Evolutionary conservation across 2,888 invertebrate genomes (phyloP).

Genomic region (Sycophila texana): DNA sequence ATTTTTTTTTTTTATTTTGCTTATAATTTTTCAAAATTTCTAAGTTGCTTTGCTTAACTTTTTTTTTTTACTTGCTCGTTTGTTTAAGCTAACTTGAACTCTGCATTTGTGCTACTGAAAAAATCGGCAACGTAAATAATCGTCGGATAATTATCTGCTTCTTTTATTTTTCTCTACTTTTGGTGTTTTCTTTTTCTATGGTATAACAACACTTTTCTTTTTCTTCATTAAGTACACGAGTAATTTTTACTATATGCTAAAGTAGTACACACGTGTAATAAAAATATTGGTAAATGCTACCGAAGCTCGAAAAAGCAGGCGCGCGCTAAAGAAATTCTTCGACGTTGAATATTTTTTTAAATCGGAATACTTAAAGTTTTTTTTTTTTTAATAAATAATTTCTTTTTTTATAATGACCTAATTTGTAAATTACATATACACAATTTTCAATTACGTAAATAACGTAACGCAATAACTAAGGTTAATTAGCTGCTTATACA

Average conservation of each 20-base stretch:
- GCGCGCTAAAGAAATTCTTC: slow-evolving; percentile 14
- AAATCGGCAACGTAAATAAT: not conserved
- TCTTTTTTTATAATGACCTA: too few species aligned
- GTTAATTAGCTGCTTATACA: too few species aligned
- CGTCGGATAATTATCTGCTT: too few species aligned
- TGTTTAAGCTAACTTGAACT: not conserved
- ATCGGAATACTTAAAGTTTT: too few species aligned
- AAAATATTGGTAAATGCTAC: not conserved
- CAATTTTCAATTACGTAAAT: too few species aligned
- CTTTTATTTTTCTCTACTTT: not conserved
- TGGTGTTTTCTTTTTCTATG: not conserved
- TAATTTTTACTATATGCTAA: not conserved
- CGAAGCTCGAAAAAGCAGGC: slow-evolving; percentile 32
- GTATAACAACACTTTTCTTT: too few species aligned
- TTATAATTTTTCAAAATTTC: not conserved
- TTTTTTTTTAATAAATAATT: too few species aligned
- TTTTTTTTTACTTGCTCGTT: not conserved
- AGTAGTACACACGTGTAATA: not conserved
- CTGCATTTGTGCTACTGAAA: not conserved
- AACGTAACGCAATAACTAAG: too few species aligned
- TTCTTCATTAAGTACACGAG: not conserved
- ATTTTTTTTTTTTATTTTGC: slow-evolving; percentile 18
- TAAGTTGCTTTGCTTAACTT: not conserved
- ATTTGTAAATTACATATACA: too few species aligned
- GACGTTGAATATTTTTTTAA: not conserved